Conservation (phyloP, 1,140 invertebrate genomes). For the Brachionus calyciflorus region DNA sequence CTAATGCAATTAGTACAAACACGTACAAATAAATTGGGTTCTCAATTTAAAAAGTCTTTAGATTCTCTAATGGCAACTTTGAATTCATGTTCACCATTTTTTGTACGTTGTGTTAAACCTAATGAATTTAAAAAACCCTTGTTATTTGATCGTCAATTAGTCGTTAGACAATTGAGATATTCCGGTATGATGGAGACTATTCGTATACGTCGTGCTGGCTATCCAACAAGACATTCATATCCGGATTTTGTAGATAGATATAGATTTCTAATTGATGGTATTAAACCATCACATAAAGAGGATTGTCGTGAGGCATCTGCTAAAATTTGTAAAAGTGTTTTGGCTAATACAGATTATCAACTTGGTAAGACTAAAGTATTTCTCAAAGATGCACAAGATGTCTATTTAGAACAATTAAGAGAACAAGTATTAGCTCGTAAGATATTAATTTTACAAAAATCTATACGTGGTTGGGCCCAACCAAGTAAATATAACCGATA, state of each 20-base stretch:
- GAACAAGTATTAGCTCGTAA: slow-evolving; percentile 88
- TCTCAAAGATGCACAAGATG: slow-evolving; percentile 90
- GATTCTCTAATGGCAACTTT: slow-evolving; percentile 92
- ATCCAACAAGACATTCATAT: slow-evolving; percentile 94
- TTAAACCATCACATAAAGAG: slow-evolving; percentile 82
- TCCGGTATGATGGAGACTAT: slow-evolving; percentile 99
- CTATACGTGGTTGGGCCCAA: slow-evolving; percentile 90
- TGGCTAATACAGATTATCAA: slow-evolving; percentile 91
- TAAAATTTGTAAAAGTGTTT: slow-evolving; percentile 77
- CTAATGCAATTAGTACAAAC: slow-evolving; percentile 86
- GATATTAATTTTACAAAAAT: slow-evolving; percentile 87
- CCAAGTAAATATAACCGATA: slow-evolving; percentile 66
- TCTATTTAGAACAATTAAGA: slow-evolving; percentile 91
- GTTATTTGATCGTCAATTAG: slow-evolving; percentile 80
- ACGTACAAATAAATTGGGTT: slow-evolving; percentile 84
- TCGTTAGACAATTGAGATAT: slow-evolving; percentile 69
- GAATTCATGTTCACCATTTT: slow-evolving; percentile 91
- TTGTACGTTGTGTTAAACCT: slow-evolving; percentile 96
- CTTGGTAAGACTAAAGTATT: slow-evolving; percentile 97
- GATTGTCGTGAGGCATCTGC: slow-evolving; percentile 27
- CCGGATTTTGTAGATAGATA: slow-evolving; percentile 94
- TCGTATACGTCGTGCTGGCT: slow-evolving; percentile 88
- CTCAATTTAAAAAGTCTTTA: slow-evolving; percentile 93
- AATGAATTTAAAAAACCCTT: slow-evolving; percentile 97
- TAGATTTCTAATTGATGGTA: slow-evolving; percentile 83